phyloP scores from a whole-genome alignment of 2,113 vertebrate species.

The Myanophis thanlyinensis region DNA sequence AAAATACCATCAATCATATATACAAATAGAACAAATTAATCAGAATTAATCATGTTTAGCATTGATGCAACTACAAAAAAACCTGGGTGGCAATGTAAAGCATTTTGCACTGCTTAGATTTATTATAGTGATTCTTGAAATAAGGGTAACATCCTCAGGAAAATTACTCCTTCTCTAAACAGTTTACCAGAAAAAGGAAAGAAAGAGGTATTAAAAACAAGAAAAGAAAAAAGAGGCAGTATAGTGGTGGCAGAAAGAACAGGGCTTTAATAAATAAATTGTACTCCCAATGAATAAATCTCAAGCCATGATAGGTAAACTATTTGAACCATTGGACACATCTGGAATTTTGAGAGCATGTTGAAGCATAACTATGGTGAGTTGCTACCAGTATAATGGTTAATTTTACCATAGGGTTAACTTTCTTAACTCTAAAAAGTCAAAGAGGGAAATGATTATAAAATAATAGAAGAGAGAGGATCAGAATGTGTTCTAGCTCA shows the following conservation, averaged over 20 bases:
- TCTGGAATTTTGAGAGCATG: background rate
- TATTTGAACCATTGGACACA: background rate
- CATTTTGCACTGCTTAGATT: background rate
- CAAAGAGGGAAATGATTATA: background rate
- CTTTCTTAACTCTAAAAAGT: background rate
- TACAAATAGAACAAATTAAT: background rate
- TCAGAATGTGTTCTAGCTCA: background rate
- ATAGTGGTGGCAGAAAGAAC: background rate
- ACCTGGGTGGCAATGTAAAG: background rate
- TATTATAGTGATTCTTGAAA: background rate
- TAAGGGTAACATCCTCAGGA: background rate
- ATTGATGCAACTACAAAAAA: background rate
- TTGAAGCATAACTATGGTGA: background rate
- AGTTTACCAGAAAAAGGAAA: background rate
- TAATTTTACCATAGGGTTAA: background rate
- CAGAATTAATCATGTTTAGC: background rate
- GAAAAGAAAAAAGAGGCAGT: background rate
- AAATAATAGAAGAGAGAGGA: background rate
- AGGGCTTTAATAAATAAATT: background rate
- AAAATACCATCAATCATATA: background rate
- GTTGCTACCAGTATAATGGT: background rate
- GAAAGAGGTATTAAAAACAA: background rate
- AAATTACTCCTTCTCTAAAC: background rate
- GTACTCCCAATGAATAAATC: background rate
- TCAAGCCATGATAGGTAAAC: background rate